These are phyloP conservation scores for Drosophila sp. DNA, from an alignment of 1,140 invertebrate species.

Conservation along the genomic window DNA sequence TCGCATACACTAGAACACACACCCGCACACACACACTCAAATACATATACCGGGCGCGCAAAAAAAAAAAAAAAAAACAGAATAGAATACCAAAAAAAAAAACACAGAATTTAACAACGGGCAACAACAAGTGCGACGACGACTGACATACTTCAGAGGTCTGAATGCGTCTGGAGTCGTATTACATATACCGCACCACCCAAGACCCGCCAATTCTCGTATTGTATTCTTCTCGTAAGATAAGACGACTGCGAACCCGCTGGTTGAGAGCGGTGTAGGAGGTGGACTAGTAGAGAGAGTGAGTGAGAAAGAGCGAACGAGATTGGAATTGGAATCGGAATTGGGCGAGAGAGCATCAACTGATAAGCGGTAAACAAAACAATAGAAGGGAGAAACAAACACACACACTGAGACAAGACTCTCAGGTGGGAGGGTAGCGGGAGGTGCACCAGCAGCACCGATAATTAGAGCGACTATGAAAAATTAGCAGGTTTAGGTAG, in stretches of 20 bases:
- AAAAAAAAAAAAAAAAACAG: background rate
- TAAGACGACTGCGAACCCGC: constrained; percentile 15
- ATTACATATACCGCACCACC: constrained; percentile 15
- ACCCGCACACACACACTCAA: background rate
- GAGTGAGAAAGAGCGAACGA: background rate
- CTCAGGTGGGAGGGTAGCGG: constrained; percentile 17
- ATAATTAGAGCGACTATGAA: constrained; percentile 63
- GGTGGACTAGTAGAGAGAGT: background rate
- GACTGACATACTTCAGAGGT: constrained; percentile 17
- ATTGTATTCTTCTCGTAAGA: constrained; percentile 22
- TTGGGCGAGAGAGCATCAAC: constrained; percentile 14
- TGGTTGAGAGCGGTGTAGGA: background rate
- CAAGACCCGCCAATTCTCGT: constrained; percentile 16
- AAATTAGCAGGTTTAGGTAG: constrained; percentile 61
- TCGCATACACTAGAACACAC: constrained; percentile 30
- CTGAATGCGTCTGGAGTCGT: constrained; percentile 23
- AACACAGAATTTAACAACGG: constrained; percentile 15
- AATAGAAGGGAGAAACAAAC: constrained; percentile 12
- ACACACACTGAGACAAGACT: constrained; percentile 15
- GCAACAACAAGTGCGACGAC: constrained; percentile 13
- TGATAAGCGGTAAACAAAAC: constrained; percentile 26
- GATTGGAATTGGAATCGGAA: constrained; percentile 14
- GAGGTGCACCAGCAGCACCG: background rate
- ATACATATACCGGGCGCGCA: background rate
- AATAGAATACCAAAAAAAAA: background rate